Evolutionary conservation across 1,140 invertebrate genomes (phyloP), one percentile per base, ranked within the genome.

Genomic region (Coboldia fuscipes): DNA sequence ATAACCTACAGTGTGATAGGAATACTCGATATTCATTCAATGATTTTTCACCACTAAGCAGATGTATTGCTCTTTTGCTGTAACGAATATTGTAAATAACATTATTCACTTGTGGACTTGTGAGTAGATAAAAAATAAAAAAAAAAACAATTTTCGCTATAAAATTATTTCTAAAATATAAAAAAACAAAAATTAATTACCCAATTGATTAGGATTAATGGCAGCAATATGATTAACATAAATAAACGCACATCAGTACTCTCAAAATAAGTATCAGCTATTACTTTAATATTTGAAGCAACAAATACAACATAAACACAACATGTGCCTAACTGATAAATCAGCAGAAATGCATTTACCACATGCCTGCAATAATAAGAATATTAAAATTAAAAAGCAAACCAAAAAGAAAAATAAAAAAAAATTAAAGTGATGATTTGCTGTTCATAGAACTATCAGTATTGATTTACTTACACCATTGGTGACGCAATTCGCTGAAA

Each of bases 291-390:
- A 51, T 76, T 88, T 14, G 63, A 66, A 1, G 77, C 65, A 31
- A 89, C 74, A 48, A 90, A 89, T 0, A 89, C 72, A 16, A 82
- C 68, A 50, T 90, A 90, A 3, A 88, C 81, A 55, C 80, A 84
- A 47, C 84, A 86, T 38, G 82, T 79, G 21, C 84, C 84, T 45
- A 88, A 55, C 55, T 90, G 85, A 43, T 83, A 85, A 30, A 85
- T 60, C 37, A 84, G 55, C 13, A 89, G 60, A 45, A 83, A 79
- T 1, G 55, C 42, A 41, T 77, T 78, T 4, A 72, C 62, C 15
- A 68, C 42, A 36, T 63, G 58, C 12, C 68, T 70, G 45, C 9
- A 47, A 44, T 15, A 28, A 42, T 39, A 30, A 41, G 6, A 23
- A 23, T 23, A 23, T 7, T 12, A 12, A 23, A 23, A 23, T 7